Evolutionary conservation across 2,797 vertebrate genomes (phyloP).

Genomic region (Heterohyrax brucei): DNA sequence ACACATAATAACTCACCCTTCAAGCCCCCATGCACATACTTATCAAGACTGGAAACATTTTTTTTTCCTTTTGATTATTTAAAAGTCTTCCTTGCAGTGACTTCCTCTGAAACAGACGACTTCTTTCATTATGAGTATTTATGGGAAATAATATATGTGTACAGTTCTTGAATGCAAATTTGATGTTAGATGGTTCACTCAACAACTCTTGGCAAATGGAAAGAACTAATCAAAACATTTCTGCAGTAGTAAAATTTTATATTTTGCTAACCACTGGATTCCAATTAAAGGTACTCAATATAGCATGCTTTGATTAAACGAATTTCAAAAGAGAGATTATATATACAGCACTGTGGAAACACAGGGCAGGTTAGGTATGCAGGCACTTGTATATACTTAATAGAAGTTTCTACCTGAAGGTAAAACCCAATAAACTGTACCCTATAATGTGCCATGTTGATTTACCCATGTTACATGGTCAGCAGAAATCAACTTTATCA

Average conservation of each 20-base stretch:
- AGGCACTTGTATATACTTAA: slow-evolving; percentile 89
- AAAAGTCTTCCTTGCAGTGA: slow-evolving; percentile 87
- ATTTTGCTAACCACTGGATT: slow-evolving; percentile 90
- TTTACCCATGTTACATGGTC: slow-evolving; percentile 89
- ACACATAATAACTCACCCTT: slow-evolving; percentile 91
- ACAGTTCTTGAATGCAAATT: slow-evolving; percentile 87
- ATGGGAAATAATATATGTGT: slow-evolving; percentile 90
- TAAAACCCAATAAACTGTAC: slow-evolving; percentile 90
- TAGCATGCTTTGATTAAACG: slow-evolving; percentile 91
- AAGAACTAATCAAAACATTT: slow-evolving; percentile 89
- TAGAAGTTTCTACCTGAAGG: slow-evolving; percentile 91
- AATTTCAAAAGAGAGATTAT: slow-evolving; percentile 87
- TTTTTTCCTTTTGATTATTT: slow-evolving; percentile 85
- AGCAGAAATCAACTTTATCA: slow-evolving; percentile 89
- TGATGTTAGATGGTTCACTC: slow-evolving; percentile 87
- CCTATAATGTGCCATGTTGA: slow-evolving; percentile 88
- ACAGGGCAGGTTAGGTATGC: slow-evolving; percentile 86
- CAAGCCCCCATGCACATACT: slow-evolving; percentile 84
- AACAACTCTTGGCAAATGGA: slow-evolving; percentile 88
- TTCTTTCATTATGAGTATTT: slow-evolving; percentile 89
- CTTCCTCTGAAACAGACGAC: slow-evolving; percentile 84
- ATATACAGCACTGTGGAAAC: slow-evolving; percentile 88
- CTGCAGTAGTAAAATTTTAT: slow-evolving; percentile 91
- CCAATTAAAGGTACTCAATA: slow-evolving; percentile 91
- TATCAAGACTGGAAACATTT: slow-evolving; percentile 87